These are phyloP conservation scores for Diloba caeruleocephala DNA, from an alignment of 2,888 invertebrate genomes.

Conservation along the genomic window DNA sequence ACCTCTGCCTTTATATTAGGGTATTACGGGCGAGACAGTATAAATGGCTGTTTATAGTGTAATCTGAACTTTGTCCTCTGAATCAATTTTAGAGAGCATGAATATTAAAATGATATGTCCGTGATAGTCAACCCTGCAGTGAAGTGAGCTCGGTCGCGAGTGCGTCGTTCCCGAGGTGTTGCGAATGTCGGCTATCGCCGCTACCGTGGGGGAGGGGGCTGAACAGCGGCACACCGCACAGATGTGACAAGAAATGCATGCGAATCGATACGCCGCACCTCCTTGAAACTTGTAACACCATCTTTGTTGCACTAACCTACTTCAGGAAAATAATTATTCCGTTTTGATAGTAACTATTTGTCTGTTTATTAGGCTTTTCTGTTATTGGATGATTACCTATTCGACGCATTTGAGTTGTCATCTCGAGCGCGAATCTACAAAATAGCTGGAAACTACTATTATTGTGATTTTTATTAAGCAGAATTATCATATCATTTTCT, in stretches of 20 bases:
- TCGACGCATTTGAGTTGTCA: too few species aligned
- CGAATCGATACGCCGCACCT: conserved; percentile 83
- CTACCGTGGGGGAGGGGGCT: conserved; percentile 65
- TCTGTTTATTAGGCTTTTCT: conserved; percentile 21
- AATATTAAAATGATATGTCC: not conserved
- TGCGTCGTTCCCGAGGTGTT: conserved; percentile 86
- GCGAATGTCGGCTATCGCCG: conserved; percentile 85
- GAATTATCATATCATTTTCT: too few species aligned
- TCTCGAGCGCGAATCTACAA: too few species aligned
- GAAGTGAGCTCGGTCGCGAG: conserved; percentile 79
- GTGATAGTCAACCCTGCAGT: conserved; percentile 70
- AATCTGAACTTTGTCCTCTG: too few species aligned
- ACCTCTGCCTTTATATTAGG: conserved; percentile 8
- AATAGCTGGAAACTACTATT: too few species aligned
- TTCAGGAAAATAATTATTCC: conserved; percentile 56
- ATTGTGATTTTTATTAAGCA: too few species aligned
- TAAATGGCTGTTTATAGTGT: conserved; percentile 16
- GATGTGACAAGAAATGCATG: conserved; percentile 81
- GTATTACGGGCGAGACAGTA: conserved; percentile 22
- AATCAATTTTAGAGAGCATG: too few species aligned
- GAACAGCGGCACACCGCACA: conserved; percentile 82
- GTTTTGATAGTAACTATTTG: conserved; percentile 40
- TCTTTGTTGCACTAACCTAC: conserved; percentile 86
- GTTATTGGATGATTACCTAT: conserved; percentile 9
- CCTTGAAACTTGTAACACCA: conserved; percentile 80